These are phyloP conservation scores for Athrips mouffetella DNA, from an alignment of 2,888 invertebrate species.

Conservation along the genomic window DNA sequence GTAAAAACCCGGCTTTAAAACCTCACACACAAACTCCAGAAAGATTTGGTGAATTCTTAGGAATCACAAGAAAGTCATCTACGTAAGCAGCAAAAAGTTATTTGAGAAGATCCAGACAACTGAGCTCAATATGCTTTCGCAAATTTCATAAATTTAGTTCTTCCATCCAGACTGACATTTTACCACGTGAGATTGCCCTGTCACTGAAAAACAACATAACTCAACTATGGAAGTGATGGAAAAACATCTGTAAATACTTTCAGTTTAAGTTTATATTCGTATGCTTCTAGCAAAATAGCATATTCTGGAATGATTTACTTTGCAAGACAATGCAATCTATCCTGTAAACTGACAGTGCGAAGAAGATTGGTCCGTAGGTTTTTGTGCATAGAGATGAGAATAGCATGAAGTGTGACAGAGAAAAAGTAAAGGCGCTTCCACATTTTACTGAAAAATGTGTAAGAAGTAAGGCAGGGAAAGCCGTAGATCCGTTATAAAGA, in stretches of 20 bases:
- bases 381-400: constrained; percentile 32
- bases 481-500: constrained; percentile 73
- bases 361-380: constrained; percentile 27
- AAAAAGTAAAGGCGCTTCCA: constrained; percentile 61
- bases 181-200: constrained; percentile 49
- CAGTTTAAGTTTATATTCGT: constrained; percentile 4
- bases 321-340: constrained; percentile 74
- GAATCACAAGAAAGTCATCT: no score
- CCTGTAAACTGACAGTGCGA: constrained; percentile 34
- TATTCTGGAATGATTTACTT: constrained; percentile 65
- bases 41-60: no score
- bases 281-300: constrained; percentile 8
- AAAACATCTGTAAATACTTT: constrained; percentile 28
- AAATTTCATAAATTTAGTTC: constrained; percentile 53
- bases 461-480: constrained; percentile 70
- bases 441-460: constrained; percentile 75
- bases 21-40: no score
- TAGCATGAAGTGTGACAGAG: constrained; percentile 22
- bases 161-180: constrained; percentile 56
- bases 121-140: constrained; percentile 29
- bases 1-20: not conserved
- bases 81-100: no score
- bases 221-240: constrained; percentile 17
- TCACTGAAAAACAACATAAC: constrained; percentile 30
- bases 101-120: constrained; percentile 18